Evolutionary conservation across 1,140 invertebrate species (phyloP).

Genomic region (Druon quercuslanigerum): DNA sequence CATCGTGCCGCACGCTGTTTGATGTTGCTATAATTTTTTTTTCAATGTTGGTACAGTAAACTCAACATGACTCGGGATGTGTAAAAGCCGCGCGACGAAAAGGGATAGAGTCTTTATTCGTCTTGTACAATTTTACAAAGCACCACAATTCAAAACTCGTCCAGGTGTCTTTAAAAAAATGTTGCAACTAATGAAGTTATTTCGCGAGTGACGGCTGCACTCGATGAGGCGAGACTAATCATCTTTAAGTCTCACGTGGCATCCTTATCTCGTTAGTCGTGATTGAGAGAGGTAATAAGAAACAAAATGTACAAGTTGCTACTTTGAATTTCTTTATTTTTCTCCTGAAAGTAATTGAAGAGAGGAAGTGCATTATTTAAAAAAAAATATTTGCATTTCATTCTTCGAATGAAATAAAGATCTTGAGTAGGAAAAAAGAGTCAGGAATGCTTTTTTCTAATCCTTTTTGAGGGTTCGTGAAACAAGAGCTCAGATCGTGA

Average conservation of each 20-base stretch:
- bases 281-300: too few species aligned
- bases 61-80: constrained; percentile 14
- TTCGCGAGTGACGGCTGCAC: neutral
- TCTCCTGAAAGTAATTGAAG: neutral
- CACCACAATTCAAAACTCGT: neutral
- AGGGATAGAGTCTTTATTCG: neutral
- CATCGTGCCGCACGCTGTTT: constrained; percentile 11
- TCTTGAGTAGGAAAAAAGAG: neutral
- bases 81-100: neutral
- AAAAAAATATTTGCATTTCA: neutral
- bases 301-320: too few species aligned
- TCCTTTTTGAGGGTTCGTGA: constrained; percentile 11
- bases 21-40: constrained; percentile 1
- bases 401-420: neutral
- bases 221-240: too few species aligned
- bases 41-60: constrained; percentile 14
- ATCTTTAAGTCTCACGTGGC: too few species aligned
- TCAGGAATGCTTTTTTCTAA: neutral
- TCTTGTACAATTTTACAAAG: neutral
- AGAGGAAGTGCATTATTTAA: neutral
- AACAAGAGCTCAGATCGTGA: constrained; percentile 46
- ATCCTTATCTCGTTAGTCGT: too few species aligned
- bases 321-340: neutral
- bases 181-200: constrained; percentile 9
- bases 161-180: neutral